Percentiles rank a stretch among this genome's conserved stretches.
phyloP scores from a whole-genome alignment of 2,797 vertebrate genomes.

The Trichosurus vulpecula region DNA sequence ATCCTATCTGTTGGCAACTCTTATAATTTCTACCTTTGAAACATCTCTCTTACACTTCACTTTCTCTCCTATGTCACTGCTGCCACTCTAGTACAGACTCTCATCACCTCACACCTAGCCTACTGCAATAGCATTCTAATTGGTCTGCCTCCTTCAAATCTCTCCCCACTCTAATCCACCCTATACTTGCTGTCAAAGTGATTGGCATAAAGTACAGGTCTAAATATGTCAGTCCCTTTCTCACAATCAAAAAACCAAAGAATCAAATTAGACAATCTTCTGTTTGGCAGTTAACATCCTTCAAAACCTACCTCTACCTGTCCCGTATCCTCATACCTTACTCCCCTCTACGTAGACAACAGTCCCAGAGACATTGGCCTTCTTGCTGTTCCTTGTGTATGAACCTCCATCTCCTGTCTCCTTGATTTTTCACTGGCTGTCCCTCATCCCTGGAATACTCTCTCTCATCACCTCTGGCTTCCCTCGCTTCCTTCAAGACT shows the following conservation, averaged over 20 bases:
- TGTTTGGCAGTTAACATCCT: not conserved
- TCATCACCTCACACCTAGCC: not conserved
- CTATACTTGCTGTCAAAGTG: not conserved
- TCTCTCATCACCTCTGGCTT: not conserved
- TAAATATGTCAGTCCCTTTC: not conserved
- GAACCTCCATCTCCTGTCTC: too few relatives aligned
- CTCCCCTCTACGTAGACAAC: not conserved
- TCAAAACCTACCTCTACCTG: not conserved
- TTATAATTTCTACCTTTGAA: not conserved
- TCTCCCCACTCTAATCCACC: not conserved
- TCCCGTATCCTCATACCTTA: not conserved
- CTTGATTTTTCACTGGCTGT: too few relatives aligned
- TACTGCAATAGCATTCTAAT: not conserved
- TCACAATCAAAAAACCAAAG: not conserved
- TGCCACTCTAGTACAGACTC: not conserved
- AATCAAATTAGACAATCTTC: not conserved
- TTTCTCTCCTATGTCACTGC: not conserved
- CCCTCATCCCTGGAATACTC: too few relatives aligned
- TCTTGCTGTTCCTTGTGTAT: too few relatives aligned
- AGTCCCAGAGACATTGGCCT: not conserved
- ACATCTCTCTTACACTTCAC: not conserved
- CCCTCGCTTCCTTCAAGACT: not conserved
- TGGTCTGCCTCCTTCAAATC: not conserved
- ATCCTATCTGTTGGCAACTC: not conserved
- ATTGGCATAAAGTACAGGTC: not conserved